Evolutionary conservation across 2,888 invertebrate genomes (phyloP), one percentile per base, ranked within the genome.

Genomic region (Cheilosia pagana): DNA sequence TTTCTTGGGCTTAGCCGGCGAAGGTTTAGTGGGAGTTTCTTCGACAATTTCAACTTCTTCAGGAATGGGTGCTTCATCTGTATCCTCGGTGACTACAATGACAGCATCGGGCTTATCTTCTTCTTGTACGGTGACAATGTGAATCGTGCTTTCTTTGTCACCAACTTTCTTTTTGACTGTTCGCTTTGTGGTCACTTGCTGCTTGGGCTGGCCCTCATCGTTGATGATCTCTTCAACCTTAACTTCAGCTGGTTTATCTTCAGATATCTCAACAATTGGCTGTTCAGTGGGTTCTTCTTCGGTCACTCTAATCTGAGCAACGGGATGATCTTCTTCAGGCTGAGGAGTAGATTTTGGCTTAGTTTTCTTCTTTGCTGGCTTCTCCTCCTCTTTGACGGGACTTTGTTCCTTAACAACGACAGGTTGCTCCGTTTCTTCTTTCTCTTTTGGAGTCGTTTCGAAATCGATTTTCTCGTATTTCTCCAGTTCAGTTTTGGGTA

Each of bases 391-490:
- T 23, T 89, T 86, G 8, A 88, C 87, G n/a, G 83, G 53, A 25
- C 90, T 89, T 74, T 89, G 88, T 16, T 91, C 91, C 19, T 87
- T 75, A 12, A 89, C 62, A 57, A 78, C 75, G 19, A 90, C 60
- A 2, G 81, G 60, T 41, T 68, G 41, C 1, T 45, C 10, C 3
- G 79, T 41, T 28, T 89, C 88, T 21, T 81, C 78, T 88, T 85
- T 89, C 45, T 88, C 90, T 25, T 89, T 89, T 0, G 87, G 68
- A 6, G 70, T 41, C 2, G 87, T 21, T 83, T 92, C 92, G n/a
- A 90, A 87, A n/a, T 91, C 91, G 21, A 89, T 78, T 88, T 92
- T 91, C 82, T 92, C 91, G 55, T 92, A 90, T 86, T 91, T 92
- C 63, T 92, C 91, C 1, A 91, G 88, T 83, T 91, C 90, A 0